These are phyloP conservation scores for Biston betularia DNA, from an alignment of 2,888 invertebrate genomes.

Conservation along the genomic window DNA sequence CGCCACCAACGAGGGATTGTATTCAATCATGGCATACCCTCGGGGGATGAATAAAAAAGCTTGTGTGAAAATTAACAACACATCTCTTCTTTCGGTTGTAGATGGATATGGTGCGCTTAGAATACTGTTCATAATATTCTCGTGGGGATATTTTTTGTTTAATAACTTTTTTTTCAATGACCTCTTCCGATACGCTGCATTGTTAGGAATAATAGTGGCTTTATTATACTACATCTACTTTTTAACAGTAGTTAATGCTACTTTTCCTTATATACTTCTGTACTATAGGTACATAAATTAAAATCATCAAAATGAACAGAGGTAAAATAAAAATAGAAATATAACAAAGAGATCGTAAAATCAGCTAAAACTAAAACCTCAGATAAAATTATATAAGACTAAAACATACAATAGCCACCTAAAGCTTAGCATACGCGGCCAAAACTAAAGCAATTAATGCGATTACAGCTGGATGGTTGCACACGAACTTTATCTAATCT, in stretches of 20 bases:
- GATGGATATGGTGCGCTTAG: slow-evolving; percentile 4
- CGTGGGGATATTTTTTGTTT: background rate
- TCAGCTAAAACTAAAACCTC: too few relatives aligned
- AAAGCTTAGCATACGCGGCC: slow-evolving; percentile 20
- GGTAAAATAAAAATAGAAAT: too few relatives aligned
- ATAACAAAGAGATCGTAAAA: too few relatives aligned
- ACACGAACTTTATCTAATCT: slow-evolving; percentile 67
- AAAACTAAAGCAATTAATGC: slow-evolving; percentile 56
- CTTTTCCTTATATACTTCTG: too few relatives aligned
- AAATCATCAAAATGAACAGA: too few relatives aligned
- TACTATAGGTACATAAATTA: too few relatives aligned
- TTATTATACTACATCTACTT: too few relatives aligned
- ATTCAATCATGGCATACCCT: slow-evolving; percentile 68
- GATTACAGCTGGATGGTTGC: slow-evolving; percentile 57
- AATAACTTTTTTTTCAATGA: too few relatives aligned
- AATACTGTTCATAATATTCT: background rate
- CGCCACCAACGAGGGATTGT: slow-evolving; percentile 51
- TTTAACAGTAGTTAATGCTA: too few relatives aligned
- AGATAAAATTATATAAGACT: background rate
- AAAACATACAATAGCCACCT: background rate
- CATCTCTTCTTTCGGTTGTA: slow-evolving; percentile 30
- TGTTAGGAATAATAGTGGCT: too few relatives aligned
- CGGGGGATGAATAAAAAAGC: slow-evolving; percentile 61
- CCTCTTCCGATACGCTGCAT: too few relatives aligned
- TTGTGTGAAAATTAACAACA: slow-evolving; percentile 73